A percentile compares a stretch with the other conserved stretches of the same genome.
Evolutionary conservation across 2,797 vertebrate genomes (phyloP).

Genomic region (Dryobates pubescens): DNA sequence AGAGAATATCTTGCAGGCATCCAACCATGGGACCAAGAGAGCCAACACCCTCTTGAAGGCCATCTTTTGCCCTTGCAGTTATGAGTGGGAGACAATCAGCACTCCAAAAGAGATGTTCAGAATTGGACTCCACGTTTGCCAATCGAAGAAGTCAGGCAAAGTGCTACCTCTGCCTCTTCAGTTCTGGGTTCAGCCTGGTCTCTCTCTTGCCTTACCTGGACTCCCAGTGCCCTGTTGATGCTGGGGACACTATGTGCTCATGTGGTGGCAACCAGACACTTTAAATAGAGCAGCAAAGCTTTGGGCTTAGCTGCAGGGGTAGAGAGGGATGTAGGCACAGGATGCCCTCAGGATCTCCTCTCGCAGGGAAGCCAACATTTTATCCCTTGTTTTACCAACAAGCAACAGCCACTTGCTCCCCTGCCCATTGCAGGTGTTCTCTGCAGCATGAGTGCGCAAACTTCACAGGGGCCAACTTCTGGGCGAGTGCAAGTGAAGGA

Average conservation of each 20-base stretch:
- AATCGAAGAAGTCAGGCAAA: neutral
- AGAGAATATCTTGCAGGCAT: neutral
- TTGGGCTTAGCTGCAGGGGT: neutral
- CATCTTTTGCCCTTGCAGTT: neutral
- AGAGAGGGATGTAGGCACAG: neutral
- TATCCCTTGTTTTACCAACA: neutral
- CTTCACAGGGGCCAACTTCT: constrained; percentile 81
- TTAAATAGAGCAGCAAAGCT: neutral
- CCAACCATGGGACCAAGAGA: neutral
- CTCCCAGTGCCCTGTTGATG: neutral
- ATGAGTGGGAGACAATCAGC: neutral
- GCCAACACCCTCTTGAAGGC: neutral
- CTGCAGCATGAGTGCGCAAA: constrained; percentile 88
- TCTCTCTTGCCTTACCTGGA: neutral
- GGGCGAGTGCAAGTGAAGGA: constrained; percentile 88
- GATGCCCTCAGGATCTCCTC: neutral
- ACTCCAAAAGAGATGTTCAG: neutral
- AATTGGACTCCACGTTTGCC: neutral
- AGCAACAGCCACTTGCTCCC: neutral
- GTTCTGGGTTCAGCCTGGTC: neutral
- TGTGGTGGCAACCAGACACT: neutral
- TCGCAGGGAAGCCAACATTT: neutral
- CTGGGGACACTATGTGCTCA: neutral
- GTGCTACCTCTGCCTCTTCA: neutral
- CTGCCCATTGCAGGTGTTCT: constrained; percentile 82